Conservation (phyloP, 2,113 vertebrate genomes). For the Conger conger region DNA sequence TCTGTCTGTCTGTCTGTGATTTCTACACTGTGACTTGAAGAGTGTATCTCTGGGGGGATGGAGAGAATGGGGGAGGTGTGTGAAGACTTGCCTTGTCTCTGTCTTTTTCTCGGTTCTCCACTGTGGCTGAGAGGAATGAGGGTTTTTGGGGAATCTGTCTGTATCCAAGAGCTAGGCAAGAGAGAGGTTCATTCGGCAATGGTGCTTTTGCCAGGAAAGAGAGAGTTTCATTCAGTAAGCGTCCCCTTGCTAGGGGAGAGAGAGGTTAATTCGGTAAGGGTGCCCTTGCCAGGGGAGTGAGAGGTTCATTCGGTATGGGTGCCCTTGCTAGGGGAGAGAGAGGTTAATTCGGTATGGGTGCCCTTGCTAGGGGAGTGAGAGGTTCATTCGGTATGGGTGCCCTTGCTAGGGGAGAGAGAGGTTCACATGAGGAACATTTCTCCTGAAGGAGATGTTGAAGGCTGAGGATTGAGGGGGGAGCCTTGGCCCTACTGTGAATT, state of each 20-base stretch:
- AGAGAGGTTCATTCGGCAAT: no score
- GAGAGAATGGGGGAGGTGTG: not conserved
- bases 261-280: no score
- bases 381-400: not conserved
- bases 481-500: not conserved
- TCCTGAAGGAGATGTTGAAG: not conserved
- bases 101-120: constrained; percentile 2
- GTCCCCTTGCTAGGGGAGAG: no score
- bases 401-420: not conserved
- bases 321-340: not conserved
- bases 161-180: not conserved
- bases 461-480: not conserved
- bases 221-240: no score
- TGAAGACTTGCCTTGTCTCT: not conserved
- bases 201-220: no score
- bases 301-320: no score
- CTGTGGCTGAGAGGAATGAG: constrained; percentile 5
- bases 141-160: not conserved
- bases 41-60: not conserved
- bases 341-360: no score
- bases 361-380: not conserved
- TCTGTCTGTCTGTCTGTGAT: constrained; percentile 4
- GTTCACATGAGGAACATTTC: not conserved
- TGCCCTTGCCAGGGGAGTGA: no score
- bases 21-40: constrained; percentile 21